Base-by-base conservation (phyloP, 2,113 vertebrate genomes). In the Boleophthalmus pectinirostris region DNA sequence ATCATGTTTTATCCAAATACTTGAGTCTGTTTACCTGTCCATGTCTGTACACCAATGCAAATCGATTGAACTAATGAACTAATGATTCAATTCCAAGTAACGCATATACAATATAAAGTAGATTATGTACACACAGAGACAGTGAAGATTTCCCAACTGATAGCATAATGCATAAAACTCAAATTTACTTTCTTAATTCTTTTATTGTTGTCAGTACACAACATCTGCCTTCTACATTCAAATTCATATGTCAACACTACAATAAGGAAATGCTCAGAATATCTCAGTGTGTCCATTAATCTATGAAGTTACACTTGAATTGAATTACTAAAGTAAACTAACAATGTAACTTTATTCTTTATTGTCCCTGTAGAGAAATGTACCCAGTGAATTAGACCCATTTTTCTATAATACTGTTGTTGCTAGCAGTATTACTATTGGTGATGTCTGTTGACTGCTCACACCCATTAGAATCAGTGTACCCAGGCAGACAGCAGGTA, bases 1-100 rank as follows among this genome's bases (percentile, higher is more conserved):
- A 18, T 38, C 61, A 75, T 68, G 10, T 83, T 54, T 87, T 88
- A 87, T 86, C 87, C 87, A 91, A 90, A 89, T 78, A 79, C 83
- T 66, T 54, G 20, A 77, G 79, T 87, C 86, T 84, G 85, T 80
- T 63, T 63, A 43, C 29, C 57, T 64, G 11, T 63, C 20, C 33
- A 11, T 21, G 53, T 24, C 24, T 73, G 69, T 35, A 33, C 61
- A 64, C 18, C 4, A 18, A 35, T 35, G 4, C 72, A 74, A 76
- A 25, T 69, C 25, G 29, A 16, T 2, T 61, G 13, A 25, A 33
- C 14, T 33, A 29, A 16, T 29, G 57, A n/a, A n/a, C n/a, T 29
- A 16, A 25, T 61, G 33, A 25, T 61, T 61, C 58, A 61, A 61
- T 61, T 61, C 25, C 18, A 20, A 33, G 38, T 15, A 38, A 64